phyloP scores from a whole-genome alignment of 2,888 invertebrate species.

The Oscheius sp. region DNA sequence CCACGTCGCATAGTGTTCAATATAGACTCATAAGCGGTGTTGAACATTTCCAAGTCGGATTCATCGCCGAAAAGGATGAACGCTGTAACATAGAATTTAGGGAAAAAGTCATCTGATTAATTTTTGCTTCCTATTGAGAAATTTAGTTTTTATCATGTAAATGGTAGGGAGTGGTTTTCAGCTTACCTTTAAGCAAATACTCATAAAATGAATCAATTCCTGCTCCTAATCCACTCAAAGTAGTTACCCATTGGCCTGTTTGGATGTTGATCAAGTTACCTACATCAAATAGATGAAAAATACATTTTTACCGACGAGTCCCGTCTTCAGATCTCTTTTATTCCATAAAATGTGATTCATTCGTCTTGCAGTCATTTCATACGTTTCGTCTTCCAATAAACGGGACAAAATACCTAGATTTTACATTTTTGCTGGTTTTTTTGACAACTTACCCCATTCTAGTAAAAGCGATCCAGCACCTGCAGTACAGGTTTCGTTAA shows the following conservation, averaged over 20 bases:
- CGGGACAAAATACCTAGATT: slow-evolving; percentile 59
- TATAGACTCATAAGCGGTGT: slow-evolving; percentile 75
- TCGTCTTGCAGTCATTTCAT: slow-evolving; percentile 75
- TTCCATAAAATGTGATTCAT: slow-evolving; percentile 75
- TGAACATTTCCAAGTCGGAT: slow-evolving; percentile 75
- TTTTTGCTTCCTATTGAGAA: too few relatives aligned
- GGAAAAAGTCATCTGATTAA: not conserved
- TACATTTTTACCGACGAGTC: slow-evolving; percentile 74
- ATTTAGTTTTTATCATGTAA: not conserved
- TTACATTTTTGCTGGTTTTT: not conserved
- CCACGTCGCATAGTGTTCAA: slow-evolving; percentile 76
- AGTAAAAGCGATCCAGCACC: slow-evolving; percentile 77
- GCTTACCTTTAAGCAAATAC: slow-evolving; percentile 75
- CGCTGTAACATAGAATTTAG: slow-evolving; percentile 58
- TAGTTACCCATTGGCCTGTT: slow-evolving; percentile 77
- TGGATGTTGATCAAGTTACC: slow-evolving; percentile 78
- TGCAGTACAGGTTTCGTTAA: slow-evolving; percentile 77
- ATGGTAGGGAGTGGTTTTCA: too few relatives aligned
- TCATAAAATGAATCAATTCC: slow-evolving; percentile 78
- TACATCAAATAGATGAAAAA: slow-evolving; percentile 50
- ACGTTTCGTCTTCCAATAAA: slow-evolving; percentile 76
- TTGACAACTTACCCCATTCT: slow-evolving; percentile 74
- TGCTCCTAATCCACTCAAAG: slow-evolving; percentile 77
- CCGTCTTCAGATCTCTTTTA: slow-evolving; percentile 75
- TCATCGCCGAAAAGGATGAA: slow-evolving; percentile 77